Evolutionary conservation across 35 echinoderm and acorn worm genomes (phyloP).

Genomic region (Apostichopus parvimensis): DNA sequence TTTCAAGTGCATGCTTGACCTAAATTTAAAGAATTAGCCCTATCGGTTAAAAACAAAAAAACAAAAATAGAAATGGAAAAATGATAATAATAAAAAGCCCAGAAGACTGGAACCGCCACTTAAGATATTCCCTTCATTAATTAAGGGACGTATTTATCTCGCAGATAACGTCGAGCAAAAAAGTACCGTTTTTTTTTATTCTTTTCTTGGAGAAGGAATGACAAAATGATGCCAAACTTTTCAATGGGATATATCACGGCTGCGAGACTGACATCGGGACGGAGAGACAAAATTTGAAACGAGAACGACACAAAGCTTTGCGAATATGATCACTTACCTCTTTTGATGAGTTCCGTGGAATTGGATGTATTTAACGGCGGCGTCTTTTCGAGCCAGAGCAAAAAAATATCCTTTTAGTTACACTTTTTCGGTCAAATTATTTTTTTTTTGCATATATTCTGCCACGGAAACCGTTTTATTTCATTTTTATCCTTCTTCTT

Average conservation of each 20-base stretch:
- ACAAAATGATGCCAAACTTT: not conserved
- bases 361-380: slow-evolving; percentile 7
- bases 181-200: too few relatives aligned
- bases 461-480: slow-evolving; percentile 11
- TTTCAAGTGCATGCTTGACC: too few relatives aligned
- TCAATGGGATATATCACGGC: not conserved
- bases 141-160: too few relatives aligned
- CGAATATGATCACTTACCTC: not conserved
- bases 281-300: not conserved
- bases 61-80: too few relatives aligned
- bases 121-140: too few relatives aligned
- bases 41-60: too few relatives aligned
- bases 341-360: not conserved
- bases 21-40: too few relatives aligned
- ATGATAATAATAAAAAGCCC: too few relatives aligned
- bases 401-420: not conserved
- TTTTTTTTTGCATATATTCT: not conserved
- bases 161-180: too few relatives aligned
- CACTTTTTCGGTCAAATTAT: not conserved
- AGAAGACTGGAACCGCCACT: too few relatives aligned
- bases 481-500: not conserved
- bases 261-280: not conserved
- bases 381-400: slow-evolving; percentile 8
- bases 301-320: not conserved
- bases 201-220: not conserved